A percentile compares a stretch with the other conserved stretches of the same genome.
Conservation (phyloP, 2,797 vertebrate genomes). For the Bucorvus abyssinicus region DNA sequence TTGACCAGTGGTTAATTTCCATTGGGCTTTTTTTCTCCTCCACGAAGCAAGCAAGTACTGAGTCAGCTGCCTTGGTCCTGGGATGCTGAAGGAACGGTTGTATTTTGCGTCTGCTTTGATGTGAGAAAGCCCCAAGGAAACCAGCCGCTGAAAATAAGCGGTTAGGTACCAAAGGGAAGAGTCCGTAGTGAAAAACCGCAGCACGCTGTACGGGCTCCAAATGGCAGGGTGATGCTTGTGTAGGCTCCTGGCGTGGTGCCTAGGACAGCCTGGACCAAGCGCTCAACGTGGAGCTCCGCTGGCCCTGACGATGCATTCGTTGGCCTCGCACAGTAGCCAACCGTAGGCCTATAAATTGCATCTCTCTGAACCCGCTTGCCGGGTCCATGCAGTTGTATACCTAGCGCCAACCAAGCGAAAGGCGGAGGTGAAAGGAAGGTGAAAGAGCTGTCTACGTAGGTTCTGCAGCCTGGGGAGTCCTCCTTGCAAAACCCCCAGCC, state of each 20-base stretch:
- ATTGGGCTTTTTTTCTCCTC: background rate
- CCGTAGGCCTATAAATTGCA: background rate
- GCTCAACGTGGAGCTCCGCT: background rate
- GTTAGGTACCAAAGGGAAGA: background rate
- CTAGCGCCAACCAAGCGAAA: background rate
- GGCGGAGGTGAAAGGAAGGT: background rate
- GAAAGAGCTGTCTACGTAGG: background rate
- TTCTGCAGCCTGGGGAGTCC: background rate
- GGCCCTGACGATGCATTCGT: background rate
- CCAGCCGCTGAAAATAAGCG: conserved; percentile 5
- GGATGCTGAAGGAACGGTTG: background rate
- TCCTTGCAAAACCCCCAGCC: background rate
- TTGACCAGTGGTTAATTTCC: background rate
- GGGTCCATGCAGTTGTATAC: background rate
- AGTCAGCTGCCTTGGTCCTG: background rate
- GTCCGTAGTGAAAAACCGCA: background rate
- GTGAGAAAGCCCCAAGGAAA: background rate
- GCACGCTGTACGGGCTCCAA: background rate
- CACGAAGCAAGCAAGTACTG: background rate
- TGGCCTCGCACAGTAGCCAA: background rate
- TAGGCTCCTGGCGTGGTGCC: conserved; percentile 8
- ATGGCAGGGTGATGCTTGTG: background rate
- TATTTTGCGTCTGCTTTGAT: conserved; percentile 6
- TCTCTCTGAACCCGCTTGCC: background rate
- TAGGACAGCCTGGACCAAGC: background rate